Conservation (phyloP, 2,113 vertebrate species). For the Antigone vipio region DNA sequence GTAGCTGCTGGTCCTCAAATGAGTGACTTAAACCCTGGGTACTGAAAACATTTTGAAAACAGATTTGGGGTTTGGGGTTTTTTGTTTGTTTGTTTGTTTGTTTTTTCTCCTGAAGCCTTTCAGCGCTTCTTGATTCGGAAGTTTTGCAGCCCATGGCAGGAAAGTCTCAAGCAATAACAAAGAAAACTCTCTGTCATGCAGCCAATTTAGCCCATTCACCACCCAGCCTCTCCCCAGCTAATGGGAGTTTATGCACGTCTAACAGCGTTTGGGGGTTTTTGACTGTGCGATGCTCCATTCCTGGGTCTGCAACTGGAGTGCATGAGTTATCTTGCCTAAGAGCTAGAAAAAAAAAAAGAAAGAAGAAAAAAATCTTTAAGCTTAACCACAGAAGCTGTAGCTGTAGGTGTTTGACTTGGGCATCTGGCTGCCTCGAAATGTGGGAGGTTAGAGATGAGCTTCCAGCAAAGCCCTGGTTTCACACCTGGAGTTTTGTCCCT, state of each 20-base stretch:
- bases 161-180: not conserved
- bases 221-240: not conserved
- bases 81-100: not conserved
- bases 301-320: not conserved
- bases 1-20: not conserved
- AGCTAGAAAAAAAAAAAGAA: not conserved
- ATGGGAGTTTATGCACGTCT: not conserved
- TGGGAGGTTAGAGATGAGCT: not conserved
- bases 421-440: not conserved
- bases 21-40: not conserved
- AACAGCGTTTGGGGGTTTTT: accelerated
- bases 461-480: not conserved
- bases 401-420: not conserved
- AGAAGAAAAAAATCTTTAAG: not conserved
- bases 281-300: not conserved
- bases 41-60: not conserved
- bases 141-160: not conserved
- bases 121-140: not conserved
- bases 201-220: not conserved
- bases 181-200: not conserved
- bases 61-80: not conserved
- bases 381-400: not conserved
- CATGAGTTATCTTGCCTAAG: not conserved
- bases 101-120: not conserved
- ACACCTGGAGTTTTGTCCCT: not conserved